These are phyloP conservation scores for Oreohelix idahoensis DNA, from an alignment of 1,140 invertebrate genomes.

Conservation along the genomic window DNA sequence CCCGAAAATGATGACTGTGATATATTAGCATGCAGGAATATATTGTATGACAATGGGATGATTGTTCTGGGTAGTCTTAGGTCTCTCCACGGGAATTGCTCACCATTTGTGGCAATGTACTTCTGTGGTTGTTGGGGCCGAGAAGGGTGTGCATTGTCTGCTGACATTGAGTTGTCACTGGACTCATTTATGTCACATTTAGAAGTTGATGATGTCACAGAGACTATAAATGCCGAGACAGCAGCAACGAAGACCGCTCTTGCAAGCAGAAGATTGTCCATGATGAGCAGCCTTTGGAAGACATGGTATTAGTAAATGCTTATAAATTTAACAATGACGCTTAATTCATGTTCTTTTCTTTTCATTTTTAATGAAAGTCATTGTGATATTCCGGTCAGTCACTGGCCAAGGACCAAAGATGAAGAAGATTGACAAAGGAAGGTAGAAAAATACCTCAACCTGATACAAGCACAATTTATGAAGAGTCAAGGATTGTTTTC, in stretches of 20 bases:
- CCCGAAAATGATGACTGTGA: slow-evolving; percentile 80
- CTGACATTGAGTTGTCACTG: not conserved
- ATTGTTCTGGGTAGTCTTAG: slow-evolving; percentile 85
- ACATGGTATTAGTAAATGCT: too few species aligned
- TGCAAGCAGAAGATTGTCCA: slow-evolving; percentile 84
- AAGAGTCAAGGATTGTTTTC: too few species aligned
- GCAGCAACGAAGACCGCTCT: slow-evolving; percentile 86
- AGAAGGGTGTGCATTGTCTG: not conserved
- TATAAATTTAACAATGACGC: too few species aligned
- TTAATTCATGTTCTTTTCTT: too few species aligned
- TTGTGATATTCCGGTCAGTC: too few species aligned
- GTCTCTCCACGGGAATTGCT: slow-evolving; percentile 91
- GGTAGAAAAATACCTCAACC: too few species aligned
- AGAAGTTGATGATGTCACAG: slow-evolving; percentile 74
- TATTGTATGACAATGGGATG: slow-evolving; percentile 87
- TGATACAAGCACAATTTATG: too few species aligned
- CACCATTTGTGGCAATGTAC: slow-evolving; percentile 79
- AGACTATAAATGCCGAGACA: slow-evolving; percentile 90
- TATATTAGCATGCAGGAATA: slow-evolving; percentile 93
- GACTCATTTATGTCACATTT: slow-evolving; percentile 49
- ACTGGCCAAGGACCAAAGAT: too few species aligned
- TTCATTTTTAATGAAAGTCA: too few species aligned
- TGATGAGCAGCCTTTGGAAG: too few species aligned
- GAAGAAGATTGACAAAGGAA: too few species aligned
- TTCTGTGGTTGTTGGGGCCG: slow-evolving; percentile 33